Evolutionary conservation across 1,140 invertebrate genomes (phyloP).

Genomic region (Drosophila pseudoananassae): DNA sequence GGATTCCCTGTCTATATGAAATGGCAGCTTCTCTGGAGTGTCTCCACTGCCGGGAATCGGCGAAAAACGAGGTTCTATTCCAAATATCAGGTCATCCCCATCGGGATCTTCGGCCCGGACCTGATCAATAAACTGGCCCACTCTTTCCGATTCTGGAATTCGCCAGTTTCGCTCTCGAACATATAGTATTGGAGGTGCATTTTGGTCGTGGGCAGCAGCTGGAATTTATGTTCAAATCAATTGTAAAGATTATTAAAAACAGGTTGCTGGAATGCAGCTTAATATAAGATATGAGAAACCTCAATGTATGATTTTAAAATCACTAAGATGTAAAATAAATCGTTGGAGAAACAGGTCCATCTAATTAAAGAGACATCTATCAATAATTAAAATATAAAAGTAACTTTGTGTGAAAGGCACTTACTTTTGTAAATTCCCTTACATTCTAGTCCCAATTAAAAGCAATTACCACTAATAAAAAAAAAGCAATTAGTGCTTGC

Average conservation of each 20-base stretch:
- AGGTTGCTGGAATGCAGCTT: background rate
- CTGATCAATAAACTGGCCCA: conserved; percentile 87
- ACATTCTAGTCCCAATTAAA: background rate
- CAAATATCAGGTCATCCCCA: conserved; percentile 86
- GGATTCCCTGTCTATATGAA: conserved; percentile 88
- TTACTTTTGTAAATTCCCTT: background rate
- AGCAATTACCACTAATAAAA: background rate
- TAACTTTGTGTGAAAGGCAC: background rate
- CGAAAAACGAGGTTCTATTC: conserved; percentile 86
- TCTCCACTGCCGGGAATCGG: conserved; percentile 44
- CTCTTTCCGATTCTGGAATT: conserved; percentile 87
- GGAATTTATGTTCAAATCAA: conserved; percentile 18
- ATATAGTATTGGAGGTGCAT: conserved; percentile 84
- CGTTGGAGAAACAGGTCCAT: no score
- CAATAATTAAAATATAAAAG: background rate
- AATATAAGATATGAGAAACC: background rate
- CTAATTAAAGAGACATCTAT: no score
- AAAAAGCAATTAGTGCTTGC: background rate
- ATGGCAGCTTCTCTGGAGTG: conserved; percentile 85
- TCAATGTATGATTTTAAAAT: background rate
- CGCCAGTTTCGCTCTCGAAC: conserved; percentile 88
- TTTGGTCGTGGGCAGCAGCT: conserved; percentile 70
- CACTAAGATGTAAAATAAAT: no score
- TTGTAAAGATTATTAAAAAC: conserved; percentile 9
- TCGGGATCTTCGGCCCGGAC: conserved; percentile 87